These are phyloP conservation scores for Drosophila carrolli DNA, from an alignment of 1,140 invertebrate species.

Conservation along the genomic window DNA sequence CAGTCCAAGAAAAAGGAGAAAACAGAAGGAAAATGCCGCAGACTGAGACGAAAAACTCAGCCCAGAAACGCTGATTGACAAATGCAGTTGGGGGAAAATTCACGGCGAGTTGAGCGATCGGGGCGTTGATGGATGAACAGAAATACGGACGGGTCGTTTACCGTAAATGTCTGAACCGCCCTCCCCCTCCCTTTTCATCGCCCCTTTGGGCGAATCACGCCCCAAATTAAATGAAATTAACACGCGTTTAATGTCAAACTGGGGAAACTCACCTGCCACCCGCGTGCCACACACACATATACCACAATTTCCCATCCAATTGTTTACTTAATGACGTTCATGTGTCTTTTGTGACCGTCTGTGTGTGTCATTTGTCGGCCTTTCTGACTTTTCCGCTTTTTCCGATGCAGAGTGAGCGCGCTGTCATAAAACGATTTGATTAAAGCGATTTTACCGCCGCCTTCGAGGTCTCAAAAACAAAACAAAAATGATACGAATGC, in stretches of 20 bases:
- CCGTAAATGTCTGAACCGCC: constrained; percentile 36
- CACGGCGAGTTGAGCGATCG: constrained; percentile 34
- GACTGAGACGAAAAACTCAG: constrained; percentile 34
- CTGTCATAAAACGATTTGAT: constrained; percentile 83
- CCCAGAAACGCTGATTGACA: constrained; percentile 65
- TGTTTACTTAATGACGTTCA: constrained; percentile 79
- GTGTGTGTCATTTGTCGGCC: constrained; percentile 75
- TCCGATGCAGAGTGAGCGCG: constrained; percentile 38
- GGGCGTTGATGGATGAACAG: constrained; percentile 70
- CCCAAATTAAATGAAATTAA: constrained; percentile 81
- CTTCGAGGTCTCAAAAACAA: constrained; percentile 27
- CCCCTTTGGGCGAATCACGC: constrained; percentile 32
- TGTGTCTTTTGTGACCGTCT: constrained; percentile 57
- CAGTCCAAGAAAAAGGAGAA: constrained; percentile 13
- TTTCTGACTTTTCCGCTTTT: constrained; percentile 50
- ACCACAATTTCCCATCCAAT: constrained; percentile 19
- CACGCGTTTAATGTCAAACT: constrained; percentile 79
- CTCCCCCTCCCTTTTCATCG: not conserved
- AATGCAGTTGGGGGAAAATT: constrained; percentile 59
- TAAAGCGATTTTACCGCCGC: constrained; percentile 70
- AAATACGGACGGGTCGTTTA: constrained; percentile 55
- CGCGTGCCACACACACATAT: constrained; percentile 12
- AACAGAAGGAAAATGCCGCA: constrained; percentile 25
- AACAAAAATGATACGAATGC: constrained; percentile 10
- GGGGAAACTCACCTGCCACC: constrained; percentile 67